Evolutionary conservation across 2,888 invertebrate species (phyloP), one percentile per base, ranked within the genome.

Genomic region (Oligia strigilis): DNA sequence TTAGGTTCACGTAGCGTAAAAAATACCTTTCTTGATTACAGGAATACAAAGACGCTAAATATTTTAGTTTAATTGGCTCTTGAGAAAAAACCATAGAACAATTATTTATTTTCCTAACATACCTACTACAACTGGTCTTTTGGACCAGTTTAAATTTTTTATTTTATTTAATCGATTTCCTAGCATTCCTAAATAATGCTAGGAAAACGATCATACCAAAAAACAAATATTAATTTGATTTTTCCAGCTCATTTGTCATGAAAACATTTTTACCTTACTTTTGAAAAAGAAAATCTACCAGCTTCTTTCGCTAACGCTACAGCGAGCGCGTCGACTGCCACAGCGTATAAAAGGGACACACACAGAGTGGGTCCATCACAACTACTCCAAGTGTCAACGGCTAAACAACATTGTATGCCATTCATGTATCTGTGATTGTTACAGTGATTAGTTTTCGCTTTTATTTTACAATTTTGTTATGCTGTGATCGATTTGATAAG

Each of bases 291-390:
- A 73, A 46, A 76, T 23, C 11, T 52, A 49, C 13, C 36, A 58
- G 13, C 43, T 70, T 85, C 73, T 89, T 91, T 58, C 93, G 93
- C 93, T 77, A 87, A 89, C 95, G 89, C 85, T 95, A 92, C 91
- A 17, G 14, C 6, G 66, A 74, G 55, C 83, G 83, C 89, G 83
- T 66, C 81, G 72, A 55, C 65, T 40, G 75, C 19, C 75, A 70
- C 75, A 73, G 69, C 75, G 89, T 94, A 95, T 95, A 95, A 91
- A 95, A 93, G 88, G 84, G 83, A 69, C 76, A 80, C 83, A 72
- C 64, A 72, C 65, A 43, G 75, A 49, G 72, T 71, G 46, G 71
- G 80, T 72, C 78, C 89, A 90, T 88, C 95, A 95, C 82, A 93
- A 89, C 92, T 80, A 74, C 77, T 83, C 80, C 75, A 87, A 92